Conservation (phyloP, 2,113 vertebrate genomes). For the Apus apus region DNA sequence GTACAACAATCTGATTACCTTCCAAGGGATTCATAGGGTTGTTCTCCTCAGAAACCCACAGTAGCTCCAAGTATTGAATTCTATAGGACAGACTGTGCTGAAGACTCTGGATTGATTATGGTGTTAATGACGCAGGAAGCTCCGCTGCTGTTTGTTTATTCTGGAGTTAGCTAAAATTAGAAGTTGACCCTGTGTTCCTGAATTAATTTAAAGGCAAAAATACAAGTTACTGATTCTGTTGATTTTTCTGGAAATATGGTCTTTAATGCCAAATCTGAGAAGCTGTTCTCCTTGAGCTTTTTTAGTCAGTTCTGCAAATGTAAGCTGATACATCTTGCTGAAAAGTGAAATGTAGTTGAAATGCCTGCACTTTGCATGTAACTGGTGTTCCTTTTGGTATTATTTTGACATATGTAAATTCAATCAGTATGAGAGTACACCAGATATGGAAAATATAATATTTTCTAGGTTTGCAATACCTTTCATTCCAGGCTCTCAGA, state of each 20-base stretch:
- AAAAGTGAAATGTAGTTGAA: not conserved
- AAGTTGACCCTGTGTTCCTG: not conserved
- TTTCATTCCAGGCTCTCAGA: not conserved
- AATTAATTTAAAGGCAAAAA: conserved; percentile 13
- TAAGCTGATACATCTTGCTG: not conserved
- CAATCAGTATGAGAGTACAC: not conserved
- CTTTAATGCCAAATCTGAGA: not conserved
- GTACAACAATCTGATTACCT: not conserved
- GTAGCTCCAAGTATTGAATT: not conserved
- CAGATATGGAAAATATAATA: not conserved
- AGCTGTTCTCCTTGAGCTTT: not conserved
- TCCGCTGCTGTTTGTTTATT: conserved; percentile 17
- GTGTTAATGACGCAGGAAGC: not conserved
- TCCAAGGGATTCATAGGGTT: not conserved
- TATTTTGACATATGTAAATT: not conserved
- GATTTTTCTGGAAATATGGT: not conserved
- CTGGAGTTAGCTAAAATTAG: conserved; percentile 45
- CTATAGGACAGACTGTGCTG: conserved; percentile 4
- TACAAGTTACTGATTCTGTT: not conserved
- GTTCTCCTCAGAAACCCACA: not conserved
- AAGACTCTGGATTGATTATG: conserved; percentile 22
- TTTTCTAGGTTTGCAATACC: not conserved
- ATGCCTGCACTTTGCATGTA: not conserved
- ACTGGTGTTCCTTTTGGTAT: not conserved
- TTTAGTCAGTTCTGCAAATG: not conserved